Evolutionary conservation across 2,888 invertebrate genomes (phyloP).

Genomic region (Ariolimax columbianus): DNA sequence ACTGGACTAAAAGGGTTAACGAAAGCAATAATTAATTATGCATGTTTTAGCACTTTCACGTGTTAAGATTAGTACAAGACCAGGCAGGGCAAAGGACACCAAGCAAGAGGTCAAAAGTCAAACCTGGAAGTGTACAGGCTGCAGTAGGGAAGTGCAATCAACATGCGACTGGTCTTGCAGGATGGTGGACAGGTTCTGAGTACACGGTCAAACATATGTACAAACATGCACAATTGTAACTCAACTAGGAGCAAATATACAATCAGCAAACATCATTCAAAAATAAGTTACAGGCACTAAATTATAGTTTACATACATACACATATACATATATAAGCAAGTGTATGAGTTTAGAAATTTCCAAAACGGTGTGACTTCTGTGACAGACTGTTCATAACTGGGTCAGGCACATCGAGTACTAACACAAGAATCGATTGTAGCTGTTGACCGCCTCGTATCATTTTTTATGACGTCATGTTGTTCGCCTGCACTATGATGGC

Average conservation of each 20-base stretch:
- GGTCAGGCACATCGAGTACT: too few species aligned
- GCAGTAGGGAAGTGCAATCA: constrained; percentile 65
- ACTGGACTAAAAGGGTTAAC: too few species aligned
- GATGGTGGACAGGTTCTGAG: constrained; percentile 64
- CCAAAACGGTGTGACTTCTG: too few species aligned
- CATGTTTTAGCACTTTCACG: neutral
- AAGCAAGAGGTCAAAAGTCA: constrained; percentile 49
- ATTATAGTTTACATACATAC: too few species aligned
- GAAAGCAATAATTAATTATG: neutral
- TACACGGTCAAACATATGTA: constrained; percentile 40
- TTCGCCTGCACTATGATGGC: too few species aligned
- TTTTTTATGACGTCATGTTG: too few species aligned
- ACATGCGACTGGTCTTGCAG: constrained; percentile 64
- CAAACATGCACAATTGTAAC: constrained; percentile 20
- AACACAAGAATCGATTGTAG: too few species aligned
- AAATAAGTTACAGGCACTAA: neutral
- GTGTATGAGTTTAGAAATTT: too few species aligned
- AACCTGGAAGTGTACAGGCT: constrained; percentile 67
- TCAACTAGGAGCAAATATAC: constrained; percentile 1
- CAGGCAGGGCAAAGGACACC: neutral
- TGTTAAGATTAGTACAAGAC: neutral
- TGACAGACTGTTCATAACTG: too few species aligned
- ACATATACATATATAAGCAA: too few species aligned
- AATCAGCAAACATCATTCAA: neutral
- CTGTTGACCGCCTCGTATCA: too few species aligned